Evolutionary conservation across 2,888 invertebrate genomes (phyloP).

Genomic region (Thymelicus sylvestris): DNA sequence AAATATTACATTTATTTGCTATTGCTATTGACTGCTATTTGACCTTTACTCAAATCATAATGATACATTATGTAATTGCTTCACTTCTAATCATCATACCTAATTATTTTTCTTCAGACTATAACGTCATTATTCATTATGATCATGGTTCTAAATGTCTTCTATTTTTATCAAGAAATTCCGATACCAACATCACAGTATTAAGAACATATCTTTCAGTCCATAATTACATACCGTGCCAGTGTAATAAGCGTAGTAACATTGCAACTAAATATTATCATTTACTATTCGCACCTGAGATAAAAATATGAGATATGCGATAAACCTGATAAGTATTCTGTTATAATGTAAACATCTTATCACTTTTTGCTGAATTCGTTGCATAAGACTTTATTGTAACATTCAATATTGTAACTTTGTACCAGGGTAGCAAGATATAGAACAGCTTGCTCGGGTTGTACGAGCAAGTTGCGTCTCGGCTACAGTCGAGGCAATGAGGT

Average conservation of each 20-base stretch:
- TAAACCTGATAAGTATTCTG: conserved; percentile 23
- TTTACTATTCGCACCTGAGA: conserved; percentile 10
- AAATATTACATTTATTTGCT: too few species aligned
- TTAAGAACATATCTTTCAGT: neutral
- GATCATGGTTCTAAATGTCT: too few species aligned
- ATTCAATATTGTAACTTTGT: conserved; percentile 27
- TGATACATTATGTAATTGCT: too few species aligned
- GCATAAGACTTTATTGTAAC: conserved; percentile 10
- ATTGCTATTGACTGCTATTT: too few species aligned
- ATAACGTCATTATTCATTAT: too few species aligned
- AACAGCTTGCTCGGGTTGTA: conserved; percentile 45
- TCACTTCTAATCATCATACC: too few species aligned
- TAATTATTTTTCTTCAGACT: too few species aligned
- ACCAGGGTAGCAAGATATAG: conserved; percentile 4
- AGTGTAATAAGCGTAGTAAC: conserved; percentile 1
- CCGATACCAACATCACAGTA: neutral
- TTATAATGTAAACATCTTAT: conserved; percentile 26
- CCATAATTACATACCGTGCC: neutral
- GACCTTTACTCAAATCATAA: too few species aligned
- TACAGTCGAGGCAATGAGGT: conserved; percentile 60
- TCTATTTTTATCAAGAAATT: neutral
- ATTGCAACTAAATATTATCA: conserved; percentile 13
- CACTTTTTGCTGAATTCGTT: conserved; percentile 22
- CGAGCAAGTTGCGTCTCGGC: conserved; percentile 46
- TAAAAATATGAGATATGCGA: conserved; percentile 2